Percentiles rank a stretch among this genome's conserved stretches.
These are phyloP conservation scores for Porites rus DNA, from an alignment of 92 coral and sea anemone genomes.

Conservation along the genomic window DNA sequence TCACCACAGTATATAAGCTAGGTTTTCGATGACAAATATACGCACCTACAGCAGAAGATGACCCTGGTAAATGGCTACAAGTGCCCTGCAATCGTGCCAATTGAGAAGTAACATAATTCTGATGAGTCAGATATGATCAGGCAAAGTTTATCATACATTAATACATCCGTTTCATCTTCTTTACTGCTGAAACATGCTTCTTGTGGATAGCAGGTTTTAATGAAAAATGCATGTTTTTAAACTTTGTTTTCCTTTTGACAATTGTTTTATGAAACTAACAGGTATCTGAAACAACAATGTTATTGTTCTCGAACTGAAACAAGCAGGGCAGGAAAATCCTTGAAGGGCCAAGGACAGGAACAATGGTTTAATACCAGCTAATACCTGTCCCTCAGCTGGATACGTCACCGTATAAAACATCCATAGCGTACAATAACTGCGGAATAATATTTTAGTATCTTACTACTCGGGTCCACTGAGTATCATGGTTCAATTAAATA, in stretches of 20 bases:
- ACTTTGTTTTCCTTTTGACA: background rate
- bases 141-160: background rate
- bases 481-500: background rate
- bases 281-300: background rate
- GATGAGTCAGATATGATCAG: background rate
- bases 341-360: slow-evolving; percentile 19
- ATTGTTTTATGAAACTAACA: slow-evolving; percentile 4
- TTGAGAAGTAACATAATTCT: slow-evolving; percentile 28
- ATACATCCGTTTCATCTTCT: background rate
- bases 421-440: background rate
- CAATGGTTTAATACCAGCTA: slow-evolving; percentile 16
- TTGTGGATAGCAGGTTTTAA: background rate
- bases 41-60: slow-evolving; percentile 1
- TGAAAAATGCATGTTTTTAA: background rate
- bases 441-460: background rate
- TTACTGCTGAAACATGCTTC: background rate
- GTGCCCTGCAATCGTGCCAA: background rate
- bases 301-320: slow-evolving; percentile 8
- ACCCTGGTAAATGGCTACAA: background rate
- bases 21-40: slow-evolving; percentile 16
- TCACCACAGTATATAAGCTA: slow-evolving; percentile 6
- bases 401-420: background rate
- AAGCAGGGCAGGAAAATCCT: background rate
- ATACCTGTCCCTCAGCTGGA: slow-evolving; percentile 21
- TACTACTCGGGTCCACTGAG: background rate